Conservation (phyloP, 2,888 invertebrate species). For the Trissonchulus sp. region DNA sequence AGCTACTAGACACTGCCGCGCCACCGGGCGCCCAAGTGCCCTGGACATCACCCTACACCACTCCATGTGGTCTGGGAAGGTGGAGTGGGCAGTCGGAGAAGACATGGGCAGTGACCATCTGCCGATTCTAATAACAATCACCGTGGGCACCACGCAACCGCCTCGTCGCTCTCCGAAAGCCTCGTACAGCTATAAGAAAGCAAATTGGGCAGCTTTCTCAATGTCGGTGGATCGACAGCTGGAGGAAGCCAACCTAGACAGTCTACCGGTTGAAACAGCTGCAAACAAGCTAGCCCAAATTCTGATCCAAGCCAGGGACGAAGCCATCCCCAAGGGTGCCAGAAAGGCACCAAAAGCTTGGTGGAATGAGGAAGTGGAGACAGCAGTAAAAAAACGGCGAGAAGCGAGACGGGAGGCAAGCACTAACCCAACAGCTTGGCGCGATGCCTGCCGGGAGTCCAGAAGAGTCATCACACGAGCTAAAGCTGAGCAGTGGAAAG, state of each 20-base stretch:
- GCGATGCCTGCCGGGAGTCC: too few relatives aligned
- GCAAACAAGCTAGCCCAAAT: background rate
- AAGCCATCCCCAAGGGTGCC: conserved; percentile 1
- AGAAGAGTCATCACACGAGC: too few relatives aligned
- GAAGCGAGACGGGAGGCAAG: too few relatives aligned
- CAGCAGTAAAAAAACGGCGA: background rate
- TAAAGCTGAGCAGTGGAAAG: too few relatives aligned
- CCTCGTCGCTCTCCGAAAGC: background rate
- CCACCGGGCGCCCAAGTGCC: background rate
- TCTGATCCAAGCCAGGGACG: background rate
- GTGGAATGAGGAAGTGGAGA: background rate
- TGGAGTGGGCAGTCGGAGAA: background rate
- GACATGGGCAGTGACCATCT: background rate
- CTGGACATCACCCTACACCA: background rate
- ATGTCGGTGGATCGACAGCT: background rate
- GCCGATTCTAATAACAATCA: background rate
- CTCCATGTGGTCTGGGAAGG: background rate
- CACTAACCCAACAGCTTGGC: too few relatives aligned
- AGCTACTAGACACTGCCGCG: background rate
- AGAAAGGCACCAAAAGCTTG: background rate
- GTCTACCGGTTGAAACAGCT: background rate
- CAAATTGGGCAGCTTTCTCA: background rate
- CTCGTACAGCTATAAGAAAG: background rate
- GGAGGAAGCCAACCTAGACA: too few relatives aligned
- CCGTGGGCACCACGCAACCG: background rate